These are phyloP conservation scores for Lepidothrix coronata DNA, from an alignment of 2,113 vertebrate species.

Conservation along the genomic window DNA sequence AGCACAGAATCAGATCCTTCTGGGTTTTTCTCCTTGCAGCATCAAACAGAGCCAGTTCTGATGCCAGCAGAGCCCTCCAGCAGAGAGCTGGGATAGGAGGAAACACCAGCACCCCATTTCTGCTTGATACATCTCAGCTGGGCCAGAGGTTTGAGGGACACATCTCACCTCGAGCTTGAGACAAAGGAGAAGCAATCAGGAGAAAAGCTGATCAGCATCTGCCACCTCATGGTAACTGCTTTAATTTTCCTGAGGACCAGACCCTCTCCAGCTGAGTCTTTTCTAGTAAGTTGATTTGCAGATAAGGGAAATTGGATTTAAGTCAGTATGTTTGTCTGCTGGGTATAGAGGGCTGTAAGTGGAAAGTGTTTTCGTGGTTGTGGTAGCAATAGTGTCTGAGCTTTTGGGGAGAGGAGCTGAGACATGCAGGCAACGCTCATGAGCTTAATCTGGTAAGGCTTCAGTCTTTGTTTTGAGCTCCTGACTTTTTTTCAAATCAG, in stretches of 20 bases:
- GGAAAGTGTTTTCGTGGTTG: accelerated
- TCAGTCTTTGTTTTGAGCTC: neutral
- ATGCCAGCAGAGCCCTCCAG: neutral
- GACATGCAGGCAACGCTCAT: accelerated
- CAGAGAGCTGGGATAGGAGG: neutral
- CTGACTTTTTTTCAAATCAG: neutral
- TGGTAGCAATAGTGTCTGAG: accelerated
- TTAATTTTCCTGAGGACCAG: neutral
- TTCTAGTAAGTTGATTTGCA: neutral
- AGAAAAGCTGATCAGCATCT: neutral
- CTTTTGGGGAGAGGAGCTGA: neutral
- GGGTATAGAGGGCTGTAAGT: accelerated
- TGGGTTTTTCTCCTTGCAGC: neutral
- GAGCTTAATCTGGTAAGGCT: neutral
- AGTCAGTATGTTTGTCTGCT: accelerated
- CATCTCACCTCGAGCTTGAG: neutral
- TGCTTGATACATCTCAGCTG: neutral
- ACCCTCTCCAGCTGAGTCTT: neutral
- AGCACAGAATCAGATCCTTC: neutral
- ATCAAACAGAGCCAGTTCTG: neutral
- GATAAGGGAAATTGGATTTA: neutral
- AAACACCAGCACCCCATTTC: neutral
- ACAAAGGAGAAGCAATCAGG: neutral
- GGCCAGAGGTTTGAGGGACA: neutral
- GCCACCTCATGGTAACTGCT: neutral